These are phyloP conservation scores for Pseudocheirus occidentalis DNA, from an alignment of 2,797 vertebrate species.

Conservation along the genomic window DNA sequence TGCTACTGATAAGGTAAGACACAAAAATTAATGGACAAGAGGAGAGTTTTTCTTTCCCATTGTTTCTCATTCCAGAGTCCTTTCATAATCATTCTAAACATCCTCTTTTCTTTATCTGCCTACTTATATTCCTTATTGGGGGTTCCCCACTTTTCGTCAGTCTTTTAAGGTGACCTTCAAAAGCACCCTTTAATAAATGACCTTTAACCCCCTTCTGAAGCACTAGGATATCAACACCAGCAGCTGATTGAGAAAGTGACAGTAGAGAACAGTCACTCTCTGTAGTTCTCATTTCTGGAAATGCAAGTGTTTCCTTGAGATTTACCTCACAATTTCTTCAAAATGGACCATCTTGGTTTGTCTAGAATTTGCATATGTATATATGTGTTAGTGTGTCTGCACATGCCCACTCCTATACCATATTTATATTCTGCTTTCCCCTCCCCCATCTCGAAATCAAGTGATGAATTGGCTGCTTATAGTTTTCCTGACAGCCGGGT, in stretches of 20 bases:
- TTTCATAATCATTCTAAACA: neutral
- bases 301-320: rapidly evolving
- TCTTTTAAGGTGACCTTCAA: neutral
- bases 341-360: neutral
- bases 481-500: slow-evolving; percentile 85
- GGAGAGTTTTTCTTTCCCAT: slow-evolving; percentile 4
- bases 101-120: neutral
- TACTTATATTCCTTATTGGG: neutral
- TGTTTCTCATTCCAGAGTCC: neutral
- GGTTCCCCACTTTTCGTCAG: neutral
- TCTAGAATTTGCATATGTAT: slow-evolving; percentile 28
- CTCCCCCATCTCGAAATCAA: slow-evolving; percentile 67
- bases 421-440: slow-evolving; percentile 6
- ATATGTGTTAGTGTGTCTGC: neutral
- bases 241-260: neutral
- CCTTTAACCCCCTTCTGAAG: neutral
- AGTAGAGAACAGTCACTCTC: neutral
- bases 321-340: neutral
- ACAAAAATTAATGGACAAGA: neutral
- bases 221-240: neutral
- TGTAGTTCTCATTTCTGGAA: neutral
- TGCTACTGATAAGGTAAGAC: neutral
- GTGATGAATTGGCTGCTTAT: slow-evolving; percentile 85
- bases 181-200: neutral
- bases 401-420: neutral